Evolutionary conservation across 2,888 invertebrate genomes (phyloP).

Genomic region (Keiferia lycopersicella): DNA sequence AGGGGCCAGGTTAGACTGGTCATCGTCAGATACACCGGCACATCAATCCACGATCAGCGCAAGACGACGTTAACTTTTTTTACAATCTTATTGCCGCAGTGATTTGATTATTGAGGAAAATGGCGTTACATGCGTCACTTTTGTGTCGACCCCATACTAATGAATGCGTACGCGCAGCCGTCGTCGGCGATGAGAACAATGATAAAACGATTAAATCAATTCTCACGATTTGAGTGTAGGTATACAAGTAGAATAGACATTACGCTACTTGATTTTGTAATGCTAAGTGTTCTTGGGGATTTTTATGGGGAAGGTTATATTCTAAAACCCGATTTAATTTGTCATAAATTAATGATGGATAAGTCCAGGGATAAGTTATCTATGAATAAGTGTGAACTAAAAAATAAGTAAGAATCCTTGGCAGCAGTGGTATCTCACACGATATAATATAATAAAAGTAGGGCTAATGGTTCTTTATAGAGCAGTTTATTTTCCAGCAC

Average conservation of each 20-base stretch:
- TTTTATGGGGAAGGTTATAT: slow-evolving; percentile 5
- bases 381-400: no score
- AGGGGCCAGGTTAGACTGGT: no score
- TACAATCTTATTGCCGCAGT: background rate
- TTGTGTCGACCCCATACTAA: background rate
- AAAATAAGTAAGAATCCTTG: no score
- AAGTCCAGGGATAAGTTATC: background rate
- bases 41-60: no score
- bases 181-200: slow-evolving; percentile 11
- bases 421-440: no score
- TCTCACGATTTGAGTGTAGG: slow-evolving; percentile 12
- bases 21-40: no score
- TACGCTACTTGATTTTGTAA: slow-evolving; percentile 8
- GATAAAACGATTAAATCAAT: slow-evolving; percentile 15
- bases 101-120: slow-evolving; percentile 5
- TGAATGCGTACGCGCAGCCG: slow-evolving; percentile 1
- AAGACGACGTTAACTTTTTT: background rate
- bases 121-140: slow-evolving; percentile 7
- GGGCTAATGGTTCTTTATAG: background rate
- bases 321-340: background rate
- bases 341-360: background rate
- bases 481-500: slow-evolving; percentile 46
- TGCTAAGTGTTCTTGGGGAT: background rate
- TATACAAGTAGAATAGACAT: slow-evolving; percentile 4
- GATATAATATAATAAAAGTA: no score